A percentile compares a stretch with the other conserved stretches of the same genome.
Conservation (phyloP, 1,140 invertebrate species). For the Cardiocondyla obscurior region DNA sequence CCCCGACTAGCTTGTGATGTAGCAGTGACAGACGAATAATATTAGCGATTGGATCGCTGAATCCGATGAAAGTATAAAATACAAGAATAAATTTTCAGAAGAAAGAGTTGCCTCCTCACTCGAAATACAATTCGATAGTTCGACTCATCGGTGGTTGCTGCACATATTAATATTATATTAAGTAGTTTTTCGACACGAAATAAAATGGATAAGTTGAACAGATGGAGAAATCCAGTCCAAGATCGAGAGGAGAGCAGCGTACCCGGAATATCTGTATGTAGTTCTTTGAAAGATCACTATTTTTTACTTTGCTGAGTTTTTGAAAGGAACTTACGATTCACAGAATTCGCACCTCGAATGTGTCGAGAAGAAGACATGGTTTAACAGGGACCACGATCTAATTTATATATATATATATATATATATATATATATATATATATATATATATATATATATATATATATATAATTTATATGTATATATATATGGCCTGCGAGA, state of each 20-base stretch:
- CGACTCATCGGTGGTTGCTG: background rate
- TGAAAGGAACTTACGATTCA: conserved; percentile 9
- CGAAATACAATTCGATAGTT: background rate
- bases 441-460: background rate
- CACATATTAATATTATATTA: background rate
- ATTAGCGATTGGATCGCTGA: background rate
- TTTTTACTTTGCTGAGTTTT: conserved; percentile 1
- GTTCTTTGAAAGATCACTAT: background rate
- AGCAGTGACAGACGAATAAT: background rate
- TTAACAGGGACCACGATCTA: conserved; percentile 41
- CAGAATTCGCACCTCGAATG: background rate
- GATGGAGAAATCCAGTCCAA: background rate
- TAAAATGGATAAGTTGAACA: background rate
- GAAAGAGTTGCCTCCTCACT: background rate
- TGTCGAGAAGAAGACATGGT: conserved; percentile 7
- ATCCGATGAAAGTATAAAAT: background rate
- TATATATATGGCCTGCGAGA: conserved; percentile 23
- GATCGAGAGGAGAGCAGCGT: background rate
- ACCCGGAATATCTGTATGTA: background rate
- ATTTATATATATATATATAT: background rate
- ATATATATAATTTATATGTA: conserved; percentile 12
- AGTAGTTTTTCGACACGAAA: background rate
- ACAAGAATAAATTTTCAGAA: background rate
- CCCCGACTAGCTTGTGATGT: background rate
- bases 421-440: background rate